Conservation (phyloP, 2,888 invertebrate genomes). For the Oscheius sp. region DNA sequence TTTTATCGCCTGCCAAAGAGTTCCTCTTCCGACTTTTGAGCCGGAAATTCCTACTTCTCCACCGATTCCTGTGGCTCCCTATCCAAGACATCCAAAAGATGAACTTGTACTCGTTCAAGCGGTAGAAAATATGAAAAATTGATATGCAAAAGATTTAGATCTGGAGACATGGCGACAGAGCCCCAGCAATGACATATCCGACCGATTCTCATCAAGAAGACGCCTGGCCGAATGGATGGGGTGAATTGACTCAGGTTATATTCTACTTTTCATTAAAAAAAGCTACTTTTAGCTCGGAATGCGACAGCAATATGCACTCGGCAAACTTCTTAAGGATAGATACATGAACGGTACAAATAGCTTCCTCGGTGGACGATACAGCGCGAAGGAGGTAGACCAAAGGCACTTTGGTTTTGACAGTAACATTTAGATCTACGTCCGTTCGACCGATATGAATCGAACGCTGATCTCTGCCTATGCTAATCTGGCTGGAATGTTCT, state of each 20-base stretch:
- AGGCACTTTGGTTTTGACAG: background rate
- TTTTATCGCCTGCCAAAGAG: too few relatives aligned
- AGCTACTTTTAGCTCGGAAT: slow-evolving; percentile 63
- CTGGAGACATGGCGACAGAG: slow-evolving; percentile 89
- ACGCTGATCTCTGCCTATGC: slow-evolving; percentile 82
- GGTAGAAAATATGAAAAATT: background rate
- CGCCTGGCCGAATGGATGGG: slow-evolving; percentile 85
- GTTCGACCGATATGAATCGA: slow-evolving; percentile 71
- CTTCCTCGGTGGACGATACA: slow-evolving; percentile 42
- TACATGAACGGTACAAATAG: slow-evolving; percentile 49
- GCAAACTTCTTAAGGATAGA: slow-evolving; percentile 45
- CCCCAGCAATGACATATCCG: slow-evolving; percentile 83
- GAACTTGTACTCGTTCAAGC: slow-evolving; percentile 19
- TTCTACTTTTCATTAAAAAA: background rate
- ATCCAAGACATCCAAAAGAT: background rate
- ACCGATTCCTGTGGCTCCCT: slow-evolving; percentile 3
- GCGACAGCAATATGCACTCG: slow-evolving; percentile 60
- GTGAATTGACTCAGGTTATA: slow-evolving; percentile 84
- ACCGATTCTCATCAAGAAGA: slow-evolving; percentile 83
- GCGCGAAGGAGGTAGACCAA: slow-evolving; percentile 46
- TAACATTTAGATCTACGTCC: slow-evolving; percentile 63
- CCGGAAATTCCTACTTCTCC: slow-evolving; percentile 10
- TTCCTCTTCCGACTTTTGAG: background rate
- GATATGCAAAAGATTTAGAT: slow-evolving; percentile 75
- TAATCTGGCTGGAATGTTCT: slow-evolving; percentile 84